Evolutionary conservation across 2,888 invertebrate genomes (phyloP).

Genomic region (Patella ulyssiponensis): DNA sequence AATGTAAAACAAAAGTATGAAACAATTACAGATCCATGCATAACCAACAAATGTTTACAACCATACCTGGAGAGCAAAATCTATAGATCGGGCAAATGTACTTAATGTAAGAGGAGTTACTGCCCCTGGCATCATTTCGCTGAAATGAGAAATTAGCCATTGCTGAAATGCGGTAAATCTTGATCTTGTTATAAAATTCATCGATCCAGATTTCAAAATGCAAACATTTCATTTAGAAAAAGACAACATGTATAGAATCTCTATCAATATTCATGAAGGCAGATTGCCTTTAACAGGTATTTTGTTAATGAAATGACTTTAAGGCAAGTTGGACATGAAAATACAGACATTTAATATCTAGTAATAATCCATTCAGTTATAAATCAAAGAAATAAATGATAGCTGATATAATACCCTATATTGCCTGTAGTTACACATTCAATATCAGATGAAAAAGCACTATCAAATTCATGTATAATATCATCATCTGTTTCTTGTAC

Average conservation of each 20-base stretch:
- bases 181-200: too few relatives aligned
- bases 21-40: too few relatives aligned
- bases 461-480: conserved; percentile 84
- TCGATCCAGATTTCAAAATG: too few relatives aligned
- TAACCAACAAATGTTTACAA: not conserved
- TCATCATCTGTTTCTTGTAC: conserved; percentile 84
- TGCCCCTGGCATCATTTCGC: conserved; percentile 80
- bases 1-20: too few relatives aligned
- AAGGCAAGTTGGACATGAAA: too few relatives aligned
- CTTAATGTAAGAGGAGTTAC: conserved; percentile 75
- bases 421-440: conserved; percentile 82
- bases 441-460: conserved; percentile 78
- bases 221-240: too few relatives aligned
- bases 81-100: conserved; percentile 59
- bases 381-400: not conserved
- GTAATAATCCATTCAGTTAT: not conserved
- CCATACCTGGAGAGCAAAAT: conserved; percentile 62
- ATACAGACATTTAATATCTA: too few relatives aligned
- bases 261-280: too few relatives aligned
- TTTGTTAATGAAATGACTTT: too few relatives aligned
- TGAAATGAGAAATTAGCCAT: conserved; percentile 51
- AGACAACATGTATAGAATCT: too few relatives aligned
- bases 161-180: too few relatives aligned
- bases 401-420: conserved; percentile 77
- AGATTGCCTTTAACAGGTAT: too few relatives aligned